A percentile compares a stretch with the other conserved stretches of the same genome.
These are phyloP conservation scores for Zophobas morio DNA, from an alignment of 1,140 invertebrate genomes.

Conservation along the genomic window DNA sequence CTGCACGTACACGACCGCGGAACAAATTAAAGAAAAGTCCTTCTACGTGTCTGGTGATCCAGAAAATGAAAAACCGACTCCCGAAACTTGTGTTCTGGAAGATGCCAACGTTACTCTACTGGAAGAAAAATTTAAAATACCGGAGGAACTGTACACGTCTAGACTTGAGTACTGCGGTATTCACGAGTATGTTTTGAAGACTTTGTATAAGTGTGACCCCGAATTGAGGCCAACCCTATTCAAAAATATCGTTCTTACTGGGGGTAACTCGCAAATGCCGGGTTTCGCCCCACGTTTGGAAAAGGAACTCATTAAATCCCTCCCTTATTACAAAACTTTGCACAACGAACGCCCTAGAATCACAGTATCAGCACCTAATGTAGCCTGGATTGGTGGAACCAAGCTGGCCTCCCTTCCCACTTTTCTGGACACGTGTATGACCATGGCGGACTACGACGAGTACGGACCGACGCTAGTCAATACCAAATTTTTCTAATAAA, in stretches of 20 bases:
- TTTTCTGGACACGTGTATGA: slow-evolving; percentile 9
- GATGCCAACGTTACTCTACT: not conserved
- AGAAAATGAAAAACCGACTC: not conserved
- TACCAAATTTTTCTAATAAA: slow-evolving; percentile 17
- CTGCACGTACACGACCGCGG: slow-evolving; percentile 17
- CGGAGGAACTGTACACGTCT: slow-evolving; percentile 48
- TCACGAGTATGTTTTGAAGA: slow-evolving; percentile 50
- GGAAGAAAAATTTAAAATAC: slow-evolving; percentile 45
- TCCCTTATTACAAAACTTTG: not conserved
- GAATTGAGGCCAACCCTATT: slow-evolving; percentile 47
- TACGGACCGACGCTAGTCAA: not conserved
- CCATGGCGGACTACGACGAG: not conserved
- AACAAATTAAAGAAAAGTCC: slow-evolving; percentile 50
- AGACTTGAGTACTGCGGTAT: slow-evolving; percentile 43
- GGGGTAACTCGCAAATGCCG: slow-evolving; percentile 39
- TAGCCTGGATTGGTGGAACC: not conserved
- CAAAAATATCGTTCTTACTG: slow-evolving; percentile 51
- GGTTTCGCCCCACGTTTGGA: slow-evolving; percentile 3
- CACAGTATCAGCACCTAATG: not conserved
- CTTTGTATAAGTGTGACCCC: slow-evolving; percentile 49
- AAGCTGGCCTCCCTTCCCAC: not conserved
- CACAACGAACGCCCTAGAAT: not conserved
- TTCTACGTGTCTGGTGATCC: slow-evolving; percentile 42
- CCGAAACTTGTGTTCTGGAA: not conserved
- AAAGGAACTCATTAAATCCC: not conserved